Percentiles rank a stretch among this genome's conserved stretches.
phyloP scores from a whole-genome alignment of 2,797 vertebrate species.

The Xerus rutilus region DNA sequence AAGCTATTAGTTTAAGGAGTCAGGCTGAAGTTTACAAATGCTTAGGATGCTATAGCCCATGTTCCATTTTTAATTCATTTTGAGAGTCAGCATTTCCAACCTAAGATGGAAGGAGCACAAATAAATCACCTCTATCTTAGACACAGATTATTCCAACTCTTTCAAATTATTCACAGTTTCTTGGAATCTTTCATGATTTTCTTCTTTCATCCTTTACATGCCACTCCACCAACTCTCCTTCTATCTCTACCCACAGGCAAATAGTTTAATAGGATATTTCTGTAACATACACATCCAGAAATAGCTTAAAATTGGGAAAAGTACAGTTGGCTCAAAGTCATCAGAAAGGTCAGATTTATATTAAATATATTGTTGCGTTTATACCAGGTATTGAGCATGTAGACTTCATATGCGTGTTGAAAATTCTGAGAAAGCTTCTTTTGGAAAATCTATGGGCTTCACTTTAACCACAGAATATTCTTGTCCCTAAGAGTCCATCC shows the following conservation, averaged over 20 bases:
- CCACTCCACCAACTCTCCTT: not conserved
- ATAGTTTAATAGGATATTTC: not conserved
- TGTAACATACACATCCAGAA: not conserved
- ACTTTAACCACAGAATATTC: not conserved
- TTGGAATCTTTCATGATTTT: not conserved
- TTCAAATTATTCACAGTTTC: not conserved
- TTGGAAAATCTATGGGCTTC: constrained; percentile 17
- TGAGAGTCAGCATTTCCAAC: not conserved
- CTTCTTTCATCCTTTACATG: not conserved
- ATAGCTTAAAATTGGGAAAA: not conserved
- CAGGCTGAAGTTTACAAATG: not conserved
- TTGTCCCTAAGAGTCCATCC: not conserved
- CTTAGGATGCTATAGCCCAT: not conserved
- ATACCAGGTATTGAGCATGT: not conserved
- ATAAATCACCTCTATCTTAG: not conserved
- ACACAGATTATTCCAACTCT: not conserved
- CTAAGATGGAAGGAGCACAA: not conserved
- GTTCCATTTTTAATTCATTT: not conserved
- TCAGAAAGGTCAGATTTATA: not conserved
- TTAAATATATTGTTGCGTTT: not conserved
- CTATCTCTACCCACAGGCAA: not conserved
- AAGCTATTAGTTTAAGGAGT: not conserved
- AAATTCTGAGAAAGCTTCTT: not conserved
- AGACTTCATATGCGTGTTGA: not conserved
- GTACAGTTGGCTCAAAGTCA: not conserved